phyloP scores from a whole-genome alignment of 53 echinoderm and acorn worm species.

The Actinopyga echinites region DNA sequence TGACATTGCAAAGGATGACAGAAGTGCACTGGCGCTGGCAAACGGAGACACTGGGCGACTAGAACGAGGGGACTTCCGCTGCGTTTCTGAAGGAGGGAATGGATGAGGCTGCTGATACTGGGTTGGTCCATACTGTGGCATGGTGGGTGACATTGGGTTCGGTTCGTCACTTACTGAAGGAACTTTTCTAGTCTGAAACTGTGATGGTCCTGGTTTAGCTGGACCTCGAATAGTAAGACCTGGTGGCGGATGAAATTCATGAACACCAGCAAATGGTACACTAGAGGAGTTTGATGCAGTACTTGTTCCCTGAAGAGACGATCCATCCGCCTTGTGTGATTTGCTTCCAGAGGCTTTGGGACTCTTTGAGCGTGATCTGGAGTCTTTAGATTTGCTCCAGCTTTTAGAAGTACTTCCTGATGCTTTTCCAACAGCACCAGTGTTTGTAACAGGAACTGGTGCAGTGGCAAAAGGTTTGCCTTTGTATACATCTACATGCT shows the following conservation, averaged over 20 bases:
- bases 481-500: neutral
- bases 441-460: neutral
- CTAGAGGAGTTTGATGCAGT: neutral
- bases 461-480: neutral
- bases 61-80: constrained; percentile 13
- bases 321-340: neutral
- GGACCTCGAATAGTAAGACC: constrained; percentile 29
- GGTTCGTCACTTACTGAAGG: neutral
- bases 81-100: constrained; percentile 4
- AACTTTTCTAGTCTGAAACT: constrained; percentile 23
- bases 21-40: constrained; percentile 88
- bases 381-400: constrained; percentile 18
- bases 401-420: constrained; percentile 19
- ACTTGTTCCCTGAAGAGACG: neutral
- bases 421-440: neutral
- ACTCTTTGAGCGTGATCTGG: constrained; percentile 39
- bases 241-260: constrained; percentile 43
- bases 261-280: constrained; percentile 43
- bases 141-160: constrained; percentile 24
- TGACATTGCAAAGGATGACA: constrained; percentile 90
- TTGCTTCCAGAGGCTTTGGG: constrained; percentile 41
- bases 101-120: constrained; percentile 40
- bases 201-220: constrained; percentile 12
- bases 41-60: constrained; percentile 24
- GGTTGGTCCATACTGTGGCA: constrained; percentile 48